phyloP scores from a whole-genome alignment of 2,113 vertebrate genomes.

The Tachuris rubrigastra region DNA sequence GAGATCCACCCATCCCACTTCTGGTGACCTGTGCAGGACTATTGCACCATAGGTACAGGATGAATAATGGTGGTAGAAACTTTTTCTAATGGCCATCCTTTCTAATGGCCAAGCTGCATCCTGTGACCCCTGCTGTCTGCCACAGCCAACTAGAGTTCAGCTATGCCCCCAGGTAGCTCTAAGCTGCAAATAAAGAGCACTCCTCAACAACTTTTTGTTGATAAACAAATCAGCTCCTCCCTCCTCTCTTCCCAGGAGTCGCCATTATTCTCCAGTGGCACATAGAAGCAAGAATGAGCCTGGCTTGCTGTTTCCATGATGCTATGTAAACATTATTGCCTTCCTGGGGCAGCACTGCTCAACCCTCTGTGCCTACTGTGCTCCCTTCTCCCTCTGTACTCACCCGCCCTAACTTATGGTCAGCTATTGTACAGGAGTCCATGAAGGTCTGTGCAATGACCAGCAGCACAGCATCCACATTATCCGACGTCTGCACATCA shows the following conservation, averaged over 20 bases:
- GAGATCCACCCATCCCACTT: neutral
- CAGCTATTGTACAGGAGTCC: conserved; percentile 96
- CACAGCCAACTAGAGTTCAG: neutral
- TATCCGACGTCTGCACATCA: conserved; percentile 94
- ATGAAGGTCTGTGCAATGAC: conserved; percentile 98
- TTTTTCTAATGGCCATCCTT: neutral
- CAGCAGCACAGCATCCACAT: conserved; percentile 91
- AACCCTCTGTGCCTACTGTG: rapidly evolving
- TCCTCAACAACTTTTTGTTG: neutral
- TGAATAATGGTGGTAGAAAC: neutral
- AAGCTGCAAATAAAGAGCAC: neutral
- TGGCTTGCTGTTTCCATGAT: neutral
- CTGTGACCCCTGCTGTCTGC: neutral
- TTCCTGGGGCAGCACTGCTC: neutral
- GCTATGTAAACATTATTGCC: rapidly evolving
- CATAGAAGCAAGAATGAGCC: neutral
- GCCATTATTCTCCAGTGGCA: neutral
- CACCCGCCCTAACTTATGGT: conserved; percentile 97
- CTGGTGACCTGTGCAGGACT: neutral
- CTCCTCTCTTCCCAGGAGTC: neutral
- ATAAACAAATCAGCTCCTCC: neutral
- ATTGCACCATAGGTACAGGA: neutral
- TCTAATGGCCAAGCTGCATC: neutral
- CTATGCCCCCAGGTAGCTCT: neutral
- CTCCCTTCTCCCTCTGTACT: conserved; percentile 33